Evolutionary conservation across 2,888 invertebrate genomes (phyloP).

Genomic region (Pheosia tremula): DNA sequence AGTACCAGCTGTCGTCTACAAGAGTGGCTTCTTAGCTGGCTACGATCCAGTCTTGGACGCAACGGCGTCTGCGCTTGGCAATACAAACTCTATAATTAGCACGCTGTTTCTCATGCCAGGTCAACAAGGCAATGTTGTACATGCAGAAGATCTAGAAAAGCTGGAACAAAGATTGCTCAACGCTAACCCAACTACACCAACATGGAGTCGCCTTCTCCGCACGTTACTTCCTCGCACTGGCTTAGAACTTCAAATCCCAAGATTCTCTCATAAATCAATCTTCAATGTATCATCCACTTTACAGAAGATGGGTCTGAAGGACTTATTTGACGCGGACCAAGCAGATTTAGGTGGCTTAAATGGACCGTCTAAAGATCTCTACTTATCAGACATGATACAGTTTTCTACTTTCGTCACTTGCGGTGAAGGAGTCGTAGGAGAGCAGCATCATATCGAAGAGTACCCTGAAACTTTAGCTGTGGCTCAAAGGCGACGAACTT

Average conservation of each 20-base stretch:
- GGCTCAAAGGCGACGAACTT: constrained; percentile 62
- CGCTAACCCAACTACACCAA: constrained; percentile 86
- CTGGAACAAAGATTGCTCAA: constrained; percentile 89
- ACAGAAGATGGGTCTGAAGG: constrained; percentile 92
- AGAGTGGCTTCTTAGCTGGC: constrained; percentile 91
- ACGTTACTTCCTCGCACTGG: constrained; percentile 90
- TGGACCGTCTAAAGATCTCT: constrained; percentile 90
- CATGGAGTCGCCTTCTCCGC: constrained; percentile 90
- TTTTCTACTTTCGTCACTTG: constrained; percentile 93
- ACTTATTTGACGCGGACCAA: constrained; percentile 89
- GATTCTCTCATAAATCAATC: constrained; percentile 92
- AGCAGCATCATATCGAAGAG: constrained; percentile 91
- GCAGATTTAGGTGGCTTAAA: constrained; percentile 94
- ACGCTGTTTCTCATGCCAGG: constrained; percentile 94
- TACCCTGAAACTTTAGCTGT: constrained; percentile 88
- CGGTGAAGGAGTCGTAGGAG: constrained; percentile 88
- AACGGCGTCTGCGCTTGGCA: constrained; percentile 91
- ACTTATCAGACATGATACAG: constrained; percentile 93
- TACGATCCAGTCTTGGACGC: constrained; percentile 94
- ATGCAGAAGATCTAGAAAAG: constrained; percentile 90
- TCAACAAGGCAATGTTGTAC: constrained; percentile 91
- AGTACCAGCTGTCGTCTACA: constrained; percentile 92
- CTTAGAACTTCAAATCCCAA: constrained; percentile 92
- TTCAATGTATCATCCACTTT: constrained; percentile 92
- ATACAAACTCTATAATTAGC: constrained; percentile 88